Percentiles rank a stretch among this genome's conserved stretches.
phyloP scores from a whole-genome alignment of 2,888 invertebrate species.

The Hermaeophaga mercurialis region DNA sequence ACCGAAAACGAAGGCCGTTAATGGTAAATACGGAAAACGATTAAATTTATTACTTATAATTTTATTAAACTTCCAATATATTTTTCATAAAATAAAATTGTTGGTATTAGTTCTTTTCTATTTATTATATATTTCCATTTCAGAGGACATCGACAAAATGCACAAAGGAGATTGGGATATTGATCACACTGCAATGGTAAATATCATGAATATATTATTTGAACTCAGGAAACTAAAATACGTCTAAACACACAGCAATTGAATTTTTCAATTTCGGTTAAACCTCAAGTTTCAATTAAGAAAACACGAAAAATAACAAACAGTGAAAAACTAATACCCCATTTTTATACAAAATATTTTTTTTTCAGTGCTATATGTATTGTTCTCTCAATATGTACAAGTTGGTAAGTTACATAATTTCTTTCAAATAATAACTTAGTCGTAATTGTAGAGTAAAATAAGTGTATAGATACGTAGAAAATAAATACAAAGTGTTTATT shows the following conservation, averaged over 20 bases:
- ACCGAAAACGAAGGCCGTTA: constrained; percentile 65
- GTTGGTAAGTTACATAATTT: constrained; percentile 57
- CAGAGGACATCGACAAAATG: constrained; percentile 50
- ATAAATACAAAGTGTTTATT: no score
- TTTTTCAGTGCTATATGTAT: constrained; percentile 60
- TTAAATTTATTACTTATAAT: no score
- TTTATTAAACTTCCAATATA: no score
- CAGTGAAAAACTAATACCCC: no score
- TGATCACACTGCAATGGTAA: constrained; percentile 45
- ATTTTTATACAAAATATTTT: no score
- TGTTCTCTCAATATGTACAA: constrained; percentile 62
- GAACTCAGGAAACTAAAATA: neutral
- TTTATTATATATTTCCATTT: constrained; percentile 27
- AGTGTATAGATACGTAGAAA: no score
- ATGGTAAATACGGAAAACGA: no score
- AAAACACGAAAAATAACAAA: no score
- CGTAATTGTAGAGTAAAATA: no score
- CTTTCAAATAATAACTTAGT: no score
- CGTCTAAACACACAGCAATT: neutral
- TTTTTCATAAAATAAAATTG: neutral
- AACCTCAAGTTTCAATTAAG: no score
- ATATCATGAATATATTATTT: constrained; percentile 21
- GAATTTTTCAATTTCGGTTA: neutral
- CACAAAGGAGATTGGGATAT: constrained; percentile 48
- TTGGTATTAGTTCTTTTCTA: neutral